Conservation (phyloP, 2,797 vertebrate genomes). For the Smutsia temminckii region DNA sequence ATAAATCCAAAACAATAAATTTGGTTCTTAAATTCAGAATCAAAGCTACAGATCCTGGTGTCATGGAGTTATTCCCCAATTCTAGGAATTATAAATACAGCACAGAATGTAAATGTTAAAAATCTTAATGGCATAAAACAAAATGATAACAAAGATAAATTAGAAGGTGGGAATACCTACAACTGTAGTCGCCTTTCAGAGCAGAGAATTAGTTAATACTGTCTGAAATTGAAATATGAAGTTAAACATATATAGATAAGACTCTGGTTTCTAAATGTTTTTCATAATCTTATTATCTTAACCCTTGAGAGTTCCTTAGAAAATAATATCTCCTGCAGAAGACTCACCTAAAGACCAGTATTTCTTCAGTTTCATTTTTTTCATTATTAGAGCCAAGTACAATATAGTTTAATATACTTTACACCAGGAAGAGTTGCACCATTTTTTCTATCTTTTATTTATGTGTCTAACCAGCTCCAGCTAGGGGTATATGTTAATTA, state of each 20-base stretch:
- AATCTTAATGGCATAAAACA: not conserved
- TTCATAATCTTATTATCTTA: not conserved
- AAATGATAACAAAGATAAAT: not conserved
- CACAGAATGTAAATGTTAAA: not conserved
- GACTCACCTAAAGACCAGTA: not conserved
- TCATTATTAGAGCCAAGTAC: not conserved
- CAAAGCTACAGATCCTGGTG: not conserved
- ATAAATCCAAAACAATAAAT: not conserved
- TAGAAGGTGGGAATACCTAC: not conserved
- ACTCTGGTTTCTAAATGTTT: not conserved
- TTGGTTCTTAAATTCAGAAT: not conserved
- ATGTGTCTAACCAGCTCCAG: not conserved
- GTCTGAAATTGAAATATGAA: conserved; percentile 15
- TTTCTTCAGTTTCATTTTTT: conserved; percentile 18
- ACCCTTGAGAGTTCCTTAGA: not conserved
- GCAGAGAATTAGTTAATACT: not conserved
- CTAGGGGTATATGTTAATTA: not conserved
- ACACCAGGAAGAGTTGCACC: not conserved
- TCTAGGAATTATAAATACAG: not conserved
- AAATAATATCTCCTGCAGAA: not conserved
- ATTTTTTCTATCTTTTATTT: not conserved
- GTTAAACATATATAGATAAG: not conserved
- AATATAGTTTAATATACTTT: not conserved
- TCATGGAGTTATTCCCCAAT: not conserved
- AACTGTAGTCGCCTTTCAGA: not conserved